These are phyloP conservation scores for Rallus limicola DNA, from an alignment of 2,113 vertebrate genomes.

Conservation along the genomic window DNA sequence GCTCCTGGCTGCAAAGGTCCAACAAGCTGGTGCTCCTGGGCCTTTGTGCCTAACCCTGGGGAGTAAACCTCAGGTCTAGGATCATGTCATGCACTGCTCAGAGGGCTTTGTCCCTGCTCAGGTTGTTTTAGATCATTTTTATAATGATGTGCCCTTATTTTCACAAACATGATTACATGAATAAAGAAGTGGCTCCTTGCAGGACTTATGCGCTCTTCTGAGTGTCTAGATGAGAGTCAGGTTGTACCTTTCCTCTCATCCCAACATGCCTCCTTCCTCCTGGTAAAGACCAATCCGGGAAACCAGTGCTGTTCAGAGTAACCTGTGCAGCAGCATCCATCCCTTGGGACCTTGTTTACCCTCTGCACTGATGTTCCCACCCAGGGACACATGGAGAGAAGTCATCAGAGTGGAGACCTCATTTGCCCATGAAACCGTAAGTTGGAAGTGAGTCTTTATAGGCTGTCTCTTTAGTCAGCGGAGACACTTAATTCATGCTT, in stretches of 20 bases:
- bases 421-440: background rate
- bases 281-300: background rate
- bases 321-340: background rate
- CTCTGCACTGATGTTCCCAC: background rate
- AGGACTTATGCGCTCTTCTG: background rate
- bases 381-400: background rate
- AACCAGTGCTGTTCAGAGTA: background rate
- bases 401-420: background rate
- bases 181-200: background rate
- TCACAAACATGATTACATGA: background rate
- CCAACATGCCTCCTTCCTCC: fast-evolving
- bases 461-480: background rate
- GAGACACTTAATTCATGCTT: background rate
- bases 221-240: background rate
- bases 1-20: background rate
- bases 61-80: background rate
- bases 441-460: background rate
- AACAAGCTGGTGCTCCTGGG: background rate
- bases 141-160: background rate
- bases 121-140: background rate
- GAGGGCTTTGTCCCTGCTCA: background rate
- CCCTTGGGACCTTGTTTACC: background rate
- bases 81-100: background rate
- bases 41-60: background rate
- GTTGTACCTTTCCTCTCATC: background rate